phyloP scores from a whole-genome alignment of 2,797 vertebrate genomes.

The Bradypus variegatus region DNA sequence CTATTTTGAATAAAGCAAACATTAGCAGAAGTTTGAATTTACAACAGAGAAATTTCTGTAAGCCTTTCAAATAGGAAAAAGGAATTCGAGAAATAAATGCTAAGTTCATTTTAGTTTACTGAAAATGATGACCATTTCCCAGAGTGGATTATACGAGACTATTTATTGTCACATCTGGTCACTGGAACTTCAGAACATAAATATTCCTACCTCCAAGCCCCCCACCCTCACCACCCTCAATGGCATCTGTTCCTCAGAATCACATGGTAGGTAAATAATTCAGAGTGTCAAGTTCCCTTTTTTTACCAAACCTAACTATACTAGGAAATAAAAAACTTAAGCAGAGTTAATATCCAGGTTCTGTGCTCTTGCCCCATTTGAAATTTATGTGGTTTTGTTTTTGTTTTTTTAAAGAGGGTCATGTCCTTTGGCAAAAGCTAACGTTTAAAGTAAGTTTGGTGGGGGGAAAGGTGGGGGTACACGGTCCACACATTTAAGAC shows the following conservation, averaged over 20 bases:
- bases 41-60: neutral
- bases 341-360: neutral
- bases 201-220: neutral
- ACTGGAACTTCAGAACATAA: neutral
- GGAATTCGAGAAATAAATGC: neutral
- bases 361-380: neutral
- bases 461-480: neutral
- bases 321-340: neutral
- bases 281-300: neutral
- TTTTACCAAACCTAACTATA: neutral
- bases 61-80: slow-evolving; percentile 31
- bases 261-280: neutral
- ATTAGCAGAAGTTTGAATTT: neutral
- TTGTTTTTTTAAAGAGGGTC: neutral
- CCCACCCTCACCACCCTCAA: neutral
- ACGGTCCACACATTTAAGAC: neutral
- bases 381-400: neutral
- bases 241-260: neutral
- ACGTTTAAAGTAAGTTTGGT: neutral
- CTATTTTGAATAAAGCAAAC: neutral
- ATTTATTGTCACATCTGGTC: neutral
- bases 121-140: neutral
- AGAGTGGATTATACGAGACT: neutral
- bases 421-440: neutral
- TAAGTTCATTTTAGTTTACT: neutral